Base-by-base conservation (phyloP, 2,113 vertebrate genomes). In the Bufo gargarizans region DNA sequence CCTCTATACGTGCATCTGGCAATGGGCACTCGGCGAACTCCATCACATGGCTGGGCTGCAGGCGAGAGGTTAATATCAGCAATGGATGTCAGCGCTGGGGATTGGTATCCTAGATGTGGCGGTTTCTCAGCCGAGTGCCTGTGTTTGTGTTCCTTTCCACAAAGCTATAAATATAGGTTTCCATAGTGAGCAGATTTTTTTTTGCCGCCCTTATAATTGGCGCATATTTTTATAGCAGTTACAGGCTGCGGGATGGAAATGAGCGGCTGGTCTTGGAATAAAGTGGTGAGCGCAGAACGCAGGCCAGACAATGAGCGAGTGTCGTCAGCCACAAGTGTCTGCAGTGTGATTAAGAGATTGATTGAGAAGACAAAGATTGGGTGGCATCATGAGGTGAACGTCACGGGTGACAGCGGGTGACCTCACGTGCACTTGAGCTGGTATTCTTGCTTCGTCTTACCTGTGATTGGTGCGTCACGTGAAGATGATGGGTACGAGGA, bases 141-240 rank as follows among this genome's bases (percentile, higher is more conserved):
- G 72, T 88, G 87, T 84, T 88, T 88, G 69, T 84, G 74, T 88
- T 84, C 87, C 81, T 76, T 76, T 77, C 69, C 58, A 59, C 87
- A 77, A 83, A 78, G 87, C 87, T 88, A 88, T 88, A 88, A 88
- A 88, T 88, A 88, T 59, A 77, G 87, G 87, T 88, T 88, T 88
- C 87, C 87, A 88, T 88, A 88, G 87, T 77, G 87, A 84, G 72
- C 80, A 69, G 78, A 71, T 87, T 87, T 87, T 79, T 86, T 82
- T 87, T 82, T 56, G 69, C 65, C 49, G 77, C 86, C 86, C 86
- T 87, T 87, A 82, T 87, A 88, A 88, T 88, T 88, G 81, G 80
- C 53, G 87, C 87, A 88, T 84, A 88, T 88, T 88, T 88, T 88
- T 84, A 84, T 88, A 88, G 87, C 87, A 77, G 87, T n/a, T 84